Base-by-base conservation (phyloP, 2,888 invertebrate species). In the Coremacera marginata region DNA sequence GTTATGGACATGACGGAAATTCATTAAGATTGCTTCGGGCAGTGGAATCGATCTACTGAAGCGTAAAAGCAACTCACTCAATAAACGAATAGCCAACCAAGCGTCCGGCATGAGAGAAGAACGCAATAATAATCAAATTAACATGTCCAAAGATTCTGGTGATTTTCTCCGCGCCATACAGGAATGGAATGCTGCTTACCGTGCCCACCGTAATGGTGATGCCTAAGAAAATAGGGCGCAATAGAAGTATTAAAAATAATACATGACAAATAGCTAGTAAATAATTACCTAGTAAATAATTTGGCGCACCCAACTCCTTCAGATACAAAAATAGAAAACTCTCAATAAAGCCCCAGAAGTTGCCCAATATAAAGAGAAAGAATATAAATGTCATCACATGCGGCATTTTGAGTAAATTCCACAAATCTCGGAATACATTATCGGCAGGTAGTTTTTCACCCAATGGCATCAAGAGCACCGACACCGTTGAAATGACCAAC, bases 341-440 rank as follows among this genome's bases (percentile, higher is more conserved):
- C 88, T 97, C 96, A 76, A 96, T 95, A 88, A 96, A 96, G 44
- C 96, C 96, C 94, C 95, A 96, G 87, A 95, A 93, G 85, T 95
- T 95, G 78, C 97, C 97, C 83, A 96, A 91, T 37, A 94, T 92
- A 85, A 95, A 95, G 62, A 96, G 90, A 88, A 96, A 94, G 83
- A 94, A 90, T 85, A 97, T 94, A 85, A 97, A 96, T 62, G 94
- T 91, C 51, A 94, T 93, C 63, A 96, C 94, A 83, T 95, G 94
- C 0, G 94, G 94, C 91, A 95, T 93, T 88, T 93, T 93, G 79
- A 96, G 91, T 71, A 96, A 92, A 84, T 93, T 93, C 79, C 93
- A 90, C 83, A 96, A 90, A 89, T 96, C 95, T 80, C 93, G 91
- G 82, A 95, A 92, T 71, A 95, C 92, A 88, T 95, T 94, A 89